These are phyloP conservation scores for Mechanitis messenoides DNA, from an alignment of 2,888 invertebrate genomes.

Conservation along the genomic window DNA sequence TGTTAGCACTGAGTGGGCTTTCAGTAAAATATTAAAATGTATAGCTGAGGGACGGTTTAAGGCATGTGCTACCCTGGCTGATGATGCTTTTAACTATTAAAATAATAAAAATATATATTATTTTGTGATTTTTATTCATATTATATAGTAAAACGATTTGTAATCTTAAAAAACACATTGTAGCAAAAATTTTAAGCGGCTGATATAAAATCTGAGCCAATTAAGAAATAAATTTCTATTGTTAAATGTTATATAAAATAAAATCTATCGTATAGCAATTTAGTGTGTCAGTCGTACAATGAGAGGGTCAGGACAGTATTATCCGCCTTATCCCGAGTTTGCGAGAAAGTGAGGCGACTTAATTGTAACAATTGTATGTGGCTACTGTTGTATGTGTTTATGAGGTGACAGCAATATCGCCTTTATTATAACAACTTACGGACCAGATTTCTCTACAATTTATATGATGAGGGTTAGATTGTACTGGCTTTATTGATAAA, in stretches of 20 bases:
- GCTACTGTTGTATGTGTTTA: conserved; percentile 12
- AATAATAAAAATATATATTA: neutral
- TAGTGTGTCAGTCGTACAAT: neutral
- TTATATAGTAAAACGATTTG: too few species aligned
- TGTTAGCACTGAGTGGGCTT: conserved; percentile 34
- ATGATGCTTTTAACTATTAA: conserved; percentile 7
- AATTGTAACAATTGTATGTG: conserved; percentile 39
- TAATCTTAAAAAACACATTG: too few species aligned
- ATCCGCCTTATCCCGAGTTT: conserved; percentile 36
- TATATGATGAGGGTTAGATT: neutral
- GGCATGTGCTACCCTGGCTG: conserved; percentile 9
- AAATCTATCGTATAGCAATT: conserved; percentile 9
- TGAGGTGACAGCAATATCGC: neutral
- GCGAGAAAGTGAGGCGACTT: conserved; percentile 36
- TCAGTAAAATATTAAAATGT: conserved; percentile 39
- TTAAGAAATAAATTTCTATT: neutral
- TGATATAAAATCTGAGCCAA: neutral
- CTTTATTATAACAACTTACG: neutral
- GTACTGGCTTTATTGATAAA: conserved; percentile 6
- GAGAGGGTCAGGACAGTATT: conserved; percentile 34
- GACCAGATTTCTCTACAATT: neutral
- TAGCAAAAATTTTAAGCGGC: too few species aligned
- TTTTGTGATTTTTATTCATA: too few species aligned
- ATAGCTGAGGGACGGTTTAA: conserved; percentile 24
- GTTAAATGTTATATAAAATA: neutral